These are phyloP conservation scores for Caenorhabditis becei DNA, from an alignment of 2,888 invertebrate species.

Conservation along the genomic window DNA sequence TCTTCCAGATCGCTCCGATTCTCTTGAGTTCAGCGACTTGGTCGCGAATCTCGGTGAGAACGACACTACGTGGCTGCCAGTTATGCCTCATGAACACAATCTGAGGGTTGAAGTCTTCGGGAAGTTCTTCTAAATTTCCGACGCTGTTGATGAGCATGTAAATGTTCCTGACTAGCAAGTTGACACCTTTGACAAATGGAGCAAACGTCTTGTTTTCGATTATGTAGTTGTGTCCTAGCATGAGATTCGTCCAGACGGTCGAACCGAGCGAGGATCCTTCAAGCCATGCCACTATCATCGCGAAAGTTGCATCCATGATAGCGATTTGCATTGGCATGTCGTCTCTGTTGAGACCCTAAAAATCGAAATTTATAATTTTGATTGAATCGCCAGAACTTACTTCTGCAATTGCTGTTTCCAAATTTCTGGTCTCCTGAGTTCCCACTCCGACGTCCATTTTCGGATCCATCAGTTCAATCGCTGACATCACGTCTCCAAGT, in stretches of 20 bases:
- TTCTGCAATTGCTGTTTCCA: conserved; percentile 24
- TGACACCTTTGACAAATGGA: conserved; percentile 89
- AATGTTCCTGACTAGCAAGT: conserved; percentile 41
- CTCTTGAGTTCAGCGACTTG: background rate
- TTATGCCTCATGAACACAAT: conserved; percentile 84
- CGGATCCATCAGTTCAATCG: conserved; percentile 99
- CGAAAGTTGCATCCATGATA: conserved; percentile 93
- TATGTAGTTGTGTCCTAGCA: conserved; percentile 50
- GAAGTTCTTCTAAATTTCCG: conserved; percentile 45
- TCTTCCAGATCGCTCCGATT: background rate
- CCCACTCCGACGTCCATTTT: conserved; percentile 99
- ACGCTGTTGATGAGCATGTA: conserved; percentile 20
- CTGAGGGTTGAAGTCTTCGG: conserved; percentile 50
- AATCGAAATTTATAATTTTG: background rate
- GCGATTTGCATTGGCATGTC: conserved; percentile 88
- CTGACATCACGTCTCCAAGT: conserved; percentile 98
- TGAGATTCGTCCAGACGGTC: conserved; percentile 86
- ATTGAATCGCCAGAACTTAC: background rate
- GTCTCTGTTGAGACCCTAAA: conserved; percentile 47
- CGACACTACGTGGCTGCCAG: background rate
- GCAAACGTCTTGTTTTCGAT: conserved; percentile 86
- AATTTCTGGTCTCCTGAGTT: conserved; percentile 81
- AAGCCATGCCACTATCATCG: conserved; percentile 95
- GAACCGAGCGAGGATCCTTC: conserved; percentile 97
- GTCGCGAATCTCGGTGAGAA: background rate